A percentile compares a stretch with the other conserved stretches of the same genome.
Conservation (phyloP, 2,888 invertebrate species). For the Dynastes tityus region DNA sequence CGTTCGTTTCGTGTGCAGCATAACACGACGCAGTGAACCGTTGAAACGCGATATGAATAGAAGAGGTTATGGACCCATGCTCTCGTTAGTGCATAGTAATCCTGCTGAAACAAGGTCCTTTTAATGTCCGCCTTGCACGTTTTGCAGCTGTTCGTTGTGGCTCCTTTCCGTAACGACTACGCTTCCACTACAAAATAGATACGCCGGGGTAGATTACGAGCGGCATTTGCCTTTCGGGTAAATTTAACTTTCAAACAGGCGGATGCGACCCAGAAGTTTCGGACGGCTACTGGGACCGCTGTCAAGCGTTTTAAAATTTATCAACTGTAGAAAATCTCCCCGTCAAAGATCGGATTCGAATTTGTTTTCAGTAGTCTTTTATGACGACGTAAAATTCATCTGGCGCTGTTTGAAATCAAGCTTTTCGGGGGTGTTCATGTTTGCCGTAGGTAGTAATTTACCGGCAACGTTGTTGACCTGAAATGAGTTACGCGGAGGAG, state of each 20-base stretch:
- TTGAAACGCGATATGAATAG: not conserved
- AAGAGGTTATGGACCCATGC: not conserved
- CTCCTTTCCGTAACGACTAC: not conserved
- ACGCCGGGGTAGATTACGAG: not conserved
- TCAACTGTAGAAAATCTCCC: not conserved
- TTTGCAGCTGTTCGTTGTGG: not conserved
- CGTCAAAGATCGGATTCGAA: not conserved
- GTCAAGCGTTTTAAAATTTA: not conserved
- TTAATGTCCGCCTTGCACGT: not conserved
- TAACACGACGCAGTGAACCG: not conserved
- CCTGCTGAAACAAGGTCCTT: not conserved
- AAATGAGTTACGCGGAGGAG: not conserved
- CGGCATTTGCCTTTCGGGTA: not conserved
- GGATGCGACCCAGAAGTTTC: not conserved
- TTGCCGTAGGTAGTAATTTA: not conserved
- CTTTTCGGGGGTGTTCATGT: not conserved
- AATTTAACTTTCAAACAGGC: not conserved
- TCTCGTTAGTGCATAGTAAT: not conserved
- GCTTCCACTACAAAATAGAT: not conserved
- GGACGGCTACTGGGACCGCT: not conserved
- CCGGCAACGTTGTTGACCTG: no score
- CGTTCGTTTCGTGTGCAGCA: no score
- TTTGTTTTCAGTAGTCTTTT: not conserved
- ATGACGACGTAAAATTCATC: not conserved
- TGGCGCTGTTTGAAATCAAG: not conserved